Evolutionary conservation across 2,797 vertebrate species (phyloP).

Genomic region (Glossophaga mutica): DNA sequence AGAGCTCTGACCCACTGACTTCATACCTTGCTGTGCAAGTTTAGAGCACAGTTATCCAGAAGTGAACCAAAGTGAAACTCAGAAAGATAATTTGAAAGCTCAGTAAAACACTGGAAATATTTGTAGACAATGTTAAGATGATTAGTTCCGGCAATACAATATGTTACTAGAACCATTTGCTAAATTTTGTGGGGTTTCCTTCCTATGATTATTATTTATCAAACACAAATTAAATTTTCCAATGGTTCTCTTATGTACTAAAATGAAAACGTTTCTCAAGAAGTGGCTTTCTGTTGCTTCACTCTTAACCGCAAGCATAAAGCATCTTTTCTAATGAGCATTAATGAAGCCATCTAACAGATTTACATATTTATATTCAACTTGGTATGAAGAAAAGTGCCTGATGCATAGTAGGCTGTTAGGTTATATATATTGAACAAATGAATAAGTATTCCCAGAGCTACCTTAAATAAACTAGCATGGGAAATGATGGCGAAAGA

Average conservation of each 20-base stretch:
- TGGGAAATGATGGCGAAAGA: not conserved
- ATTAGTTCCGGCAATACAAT: not conserved
- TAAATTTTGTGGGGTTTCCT: not conserved
- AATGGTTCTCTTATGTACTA: not conserved
- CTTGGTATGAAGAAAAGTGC: not conserved
- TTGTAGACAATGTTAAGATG: not conserved
- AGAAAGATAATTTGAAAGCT: constrained; percentile 35
- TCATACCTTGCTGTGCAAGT: not conserved
- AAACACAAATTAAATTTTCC: constrained; percentile 24
- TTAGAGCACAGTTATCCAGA: not conserved
- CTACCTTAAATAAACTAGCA: not conserved
- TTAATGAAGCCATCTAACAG: not conserved
- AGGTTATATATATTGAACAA: not conserved
- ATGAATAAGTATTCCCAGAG: not conserved
- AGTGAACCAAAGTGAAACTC: constrained; percentile 18
- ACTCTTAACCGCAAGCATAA: not conserved
- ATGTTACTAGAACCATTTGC: not conserved
- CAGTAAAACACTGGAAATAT: not conserved
- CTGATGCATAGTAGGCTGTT: not conserved
- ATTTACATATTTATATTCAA: not conserved
- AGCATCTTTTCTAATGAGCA: not conserved
- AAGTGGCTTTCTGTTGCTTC: not conserved
- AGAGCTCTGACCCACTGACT: not conserved
- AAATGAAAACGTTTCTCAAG: not conserved
- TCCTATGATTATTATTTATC: not conserved